Base-by-base conservation (phyloP, 2,888 invertebrate genomes). In the Callyntrura sp. region DNA sequence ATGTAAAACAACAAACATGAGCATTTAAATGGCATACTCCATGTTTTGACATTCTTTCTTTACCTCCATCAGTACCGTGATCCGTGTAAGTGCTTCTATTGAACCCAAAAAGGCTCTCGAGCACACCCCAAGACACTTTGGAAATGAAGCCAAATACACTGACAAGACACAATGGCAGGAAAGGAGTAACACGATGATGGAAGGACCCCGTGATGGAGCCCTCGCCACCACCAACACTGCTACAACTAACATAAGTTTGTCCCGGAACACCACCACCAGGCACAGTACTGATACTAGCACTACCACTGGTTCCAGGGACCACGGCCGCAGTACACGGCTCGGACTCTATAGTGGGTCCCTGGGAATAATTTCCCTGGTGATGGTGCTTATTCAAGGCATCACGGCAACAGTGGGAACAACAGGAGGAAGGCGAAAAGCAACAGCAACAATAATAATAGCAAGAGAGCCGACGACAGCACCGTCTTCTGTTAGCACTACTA, bases 1-100 rank as follows among this genome's bases (percentile, higher is more conserved):
- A 65, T 78, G 35, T 4, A 35, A n/a, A n/a, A n/a, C n/a, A n/a
- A n/a, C n/a, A n/a, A 35, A 35, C 35, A 6, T 6, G 35, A 35
- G 3, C 35, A 4, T 35, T 35, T 35, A 35, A 2, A 6, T 35
- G 35, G 6, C 35, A 2, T 35, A 35, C 35, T 35, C 35, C 35
- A 6, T 4, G 35, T 2, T 35, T 35, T 35, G 35, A 6, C 6
- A 35, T 35, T 35, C 35, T 2, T 35, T 35, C 35, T 35, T 6
- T 91, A 93, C 93, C 93, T 93, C 91, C 92, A 82, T 92, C 92
- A 76, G 92, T 92, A 86, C 91, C 92, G 43, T 92, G 91, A 91
- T 92, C 93, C 28, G 90, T 85, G 86, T 92, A 93, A 6, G 92
- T 90, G 4, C 17, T 65, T 28, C 92, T 90, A 57, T 92, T 91